Conservation (phyloP, 2,888 invertebrate species). For the Platerodrilus igneus region DNA sequence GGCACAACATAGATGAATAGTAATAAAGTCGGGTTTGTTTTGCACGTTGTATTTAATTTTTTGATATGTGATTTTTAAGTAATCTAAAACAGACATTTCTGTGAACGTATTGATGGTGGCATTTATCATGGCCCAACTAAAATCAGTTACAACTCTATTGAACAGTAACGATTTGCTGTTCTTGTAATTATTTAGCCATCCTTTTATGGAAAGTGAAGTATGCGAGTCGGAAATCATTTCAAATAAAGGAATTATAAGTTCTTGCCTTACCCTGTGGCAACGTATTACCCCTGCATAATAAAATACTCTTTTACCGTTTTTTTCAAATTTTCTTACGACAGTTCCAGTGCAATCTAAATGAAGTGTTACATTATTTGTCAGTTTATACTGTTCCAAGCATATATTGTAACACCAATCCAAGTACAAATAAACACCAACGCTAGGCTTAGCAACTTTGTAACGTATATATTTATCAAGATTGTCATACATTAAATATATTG, state of each 20-base stretch:
- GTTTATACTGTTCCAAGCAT: not conserved
- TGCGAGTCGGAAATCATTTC: slow-evolving; percentile 5
- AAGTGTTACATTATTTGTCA: too few relatives aligned
- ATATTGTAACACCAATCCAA: slow-evolving; percentile 2
- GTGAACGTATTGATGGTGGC: not conserved
- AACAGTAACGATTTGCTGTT: not conserved
- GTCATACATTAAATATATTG: not conserved
- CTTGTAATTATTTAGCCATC: not conserved
- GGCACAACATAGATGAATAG: slow-evolving; percentile 3
- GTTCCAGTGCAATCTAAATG: too few relatives aligned
- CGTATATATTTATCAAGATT: not conserved
- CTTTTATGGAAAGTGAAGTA: not conserved
- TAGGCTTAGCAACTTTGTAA: not conserved
- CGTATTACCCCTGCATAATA: too few relatives aligned
- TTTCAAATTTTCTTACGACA: not conserved
- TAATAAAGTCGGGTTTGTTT: not conserved
- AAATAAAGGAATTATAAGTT: not conserved
- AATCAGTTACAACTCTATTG: slow-evolving; percentile 2
- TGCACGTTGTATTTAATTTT: not conserved
- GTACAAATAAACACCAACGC: not conserved
- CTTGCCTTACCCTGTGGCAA: not conserved
- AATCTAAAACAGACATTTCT: not conserved
- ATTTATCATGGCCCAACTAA: slow-evolving; percentile 5
- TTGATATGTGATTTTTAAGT: not conserved
- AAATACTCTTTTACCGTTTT: not conserved